phyloP scores from a whole-genome alignment of 2,797 vertebrate genomes.

The Sebastes oblongus region DNA sequence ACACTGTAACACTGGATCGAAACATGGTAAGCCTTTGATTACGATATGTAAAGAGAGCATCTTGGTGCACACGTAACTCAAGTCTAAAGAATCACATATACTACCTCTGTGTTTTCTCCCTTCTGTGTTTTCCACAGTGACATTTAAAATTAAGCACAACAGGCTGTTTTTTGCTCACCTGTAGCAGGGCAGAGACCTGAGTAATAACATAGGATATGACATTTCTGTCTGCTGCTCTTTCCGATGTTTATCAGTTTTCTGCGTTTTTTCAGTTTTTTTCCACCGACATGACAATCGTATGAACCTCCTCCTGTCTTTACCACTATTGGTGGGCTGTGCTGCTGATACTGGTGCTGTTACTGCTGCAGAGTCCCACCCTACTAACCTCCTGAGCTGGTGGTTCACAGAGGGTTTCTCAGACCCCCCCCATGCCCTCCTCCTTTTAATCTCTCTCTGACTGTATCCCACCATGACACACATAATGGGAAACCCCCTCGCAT shows the following conservation, averaged over 20 bases:
- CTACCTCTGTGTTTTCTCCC: slow-evolving; percentile 11
- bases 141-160: slow-evolving; percentile 62
- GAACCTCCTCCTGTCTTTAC: neutral
- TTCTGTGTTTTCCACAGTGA: slow-evolving; percentile 60
- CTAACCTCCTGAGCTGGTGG: neutral
- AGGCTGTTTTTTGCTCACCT: slow-evolving; percentile 56
- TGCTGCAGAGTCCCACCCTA: slow-evolving; percentile 15
- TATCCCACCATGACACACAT: slow-evolving; percentile 46
- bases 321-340: slow-evolving; percentile 30
- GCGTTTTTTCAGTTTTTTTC: slow-evolving; percentile 50
- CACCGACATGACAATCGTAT: slow-evolving; percentile 31
- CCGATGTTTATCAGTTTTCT: slow-evolving; percentile 50
- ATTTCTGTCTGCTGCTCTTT: slow-evolving; percentile 60
- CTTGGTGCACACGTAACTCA: neutral
- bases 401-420: slow-evolving; percentile 28
- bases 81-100: slow-evolving; percentile 10
- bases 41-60: neutral
- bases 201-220: slow-evolving; percentile 35
- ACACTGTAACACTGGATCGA: neutral
- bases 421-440: neutral
- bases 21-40: neutral
- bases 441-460: slow-evolving; percentile 69
- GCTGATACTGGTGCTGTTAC: neutral
- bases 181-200: slow-evolving; percentile 33
- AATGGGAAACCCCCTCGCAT: slow-evolving; percentile 57